Base-by-base conservation (phyloP, 2,797 vertebrate genomes). In the Molossus molossus region DNA sequence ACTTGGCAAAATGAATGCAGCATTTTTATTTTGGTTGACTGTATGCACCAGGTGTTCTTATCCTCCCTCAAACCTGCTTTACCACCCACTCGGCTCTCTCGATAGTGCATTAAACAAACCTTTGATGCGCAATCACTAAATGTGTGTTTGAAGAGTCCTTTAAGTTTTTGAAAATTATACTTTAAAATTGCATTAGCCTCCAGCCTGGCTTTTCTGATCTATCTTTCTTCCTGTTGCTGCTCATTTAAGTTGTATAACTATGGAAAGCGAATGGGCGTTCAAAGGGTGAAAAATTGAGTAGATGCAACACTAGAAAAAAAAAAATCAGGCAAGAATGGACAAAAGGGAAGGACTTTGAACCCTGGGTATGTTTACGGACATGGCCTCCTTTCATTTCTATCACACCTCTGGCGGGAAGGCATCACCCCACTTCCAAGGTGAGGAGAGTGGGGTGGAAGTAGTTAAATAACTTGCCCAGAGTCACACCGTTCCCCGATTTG, bases 101-200 rank as follows among this genome's bases (percentile, higher is more conserved):
- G 15, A 40, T 64, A 50, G 89, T 20, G 80, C 10, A 40, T 27
- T 53, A 75, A 95, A 72, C 70, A 87, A n/a, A 67, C 37, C 83
- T 94, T 62, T 25, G 14, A 76, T 81, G 60, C 1, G 53, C 7
- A 69, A 29, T 87, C 70, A 72, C 27, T 60, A 73, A 85, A 79
- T 83, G 37, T 4, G 18, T 53, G 18, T 76, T 69, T 45, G 65
- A 90, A 90, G n/a, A 87, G n/a, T 76, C 33, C 40, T 40, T 94
- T 67, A 87, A 80, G 3, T 53, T 82, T 89, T 77, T 80, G 58
- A 77, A 90, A 90, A 60, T 88, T 77, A 55, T 62, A 29, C 48
- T 88, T 88, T 67, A 65, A 86, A 86, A 67, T 62, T 69, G 14
- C 55, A 50, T n/a, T 70, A 62, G 23, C 14, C 60, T 84, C 15